phyloP scores from a whole-genome alignment of 92 coral and sea anemone species.

The Blastomussa wellsi region DNA sequence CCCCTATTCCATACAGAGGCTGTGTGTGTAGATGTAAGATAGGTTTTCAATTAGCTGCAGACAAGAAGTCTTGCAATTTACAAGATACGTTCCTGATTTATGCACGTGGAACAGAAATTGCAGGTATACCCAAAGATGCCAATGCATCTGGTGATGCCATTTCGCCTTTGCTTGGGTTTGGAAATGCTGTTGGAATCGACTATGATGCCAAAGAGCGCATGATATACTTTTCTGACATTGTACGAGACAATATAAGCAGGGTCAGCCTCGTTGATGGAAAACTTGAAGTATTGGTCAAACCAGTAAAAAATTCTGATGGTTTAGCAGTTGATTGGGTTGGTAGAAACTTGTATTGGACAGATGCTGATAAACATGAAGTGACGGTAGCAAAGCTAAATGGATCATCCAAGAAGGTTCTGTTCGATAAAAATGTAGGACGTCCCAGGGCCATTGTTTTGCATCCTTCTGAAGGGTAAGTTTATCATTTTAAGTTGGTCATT shows the following conservation, averaged over 20 bases:
- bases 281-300: conserved; percentile 61
- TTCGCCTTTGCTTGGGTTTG: conserved; percentile 71
- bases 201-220: conserved; percentile 71
- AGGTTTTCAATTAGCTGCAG: conserved; percentile 62
- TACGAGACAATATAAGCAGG: conserved; percentile 74
- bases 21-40: conserved; percentile 82
- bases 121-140: conserved; percentile 69
- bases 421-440: conserved; percentile 49
- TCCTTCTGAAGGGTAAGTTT: conserved; percentile 83
- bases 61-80: conserved; percentile 63
- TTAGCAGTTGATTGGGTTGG: conserved; percentile 97
- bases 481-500: neutral
- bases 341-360: conserved; percentile 93
- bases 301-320: conserved; percentile 71
- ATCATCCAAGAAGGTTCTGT: conserved; percentile 71
- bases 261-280: conserved; percentile 61
- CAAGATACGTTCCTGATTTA: conserved; percentile 68
- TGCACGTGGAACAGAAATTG: conserved; percentile 75
- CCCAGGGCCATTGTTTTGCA: conserved; percentile 88
- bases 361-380: conserved; percentile 65
- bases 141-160: conserved; percentile 63
- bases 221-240: conserved; percentile 78
- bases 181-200: conserved; percentile 83
- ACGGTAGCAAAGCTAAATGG: conserved; percentile 88
- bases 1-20: conserved; percentile 45